Evolutionary conservation across 2,113 vertebrate genomes (phyloP).

Genomic region (Elachura formosa): DNA sequence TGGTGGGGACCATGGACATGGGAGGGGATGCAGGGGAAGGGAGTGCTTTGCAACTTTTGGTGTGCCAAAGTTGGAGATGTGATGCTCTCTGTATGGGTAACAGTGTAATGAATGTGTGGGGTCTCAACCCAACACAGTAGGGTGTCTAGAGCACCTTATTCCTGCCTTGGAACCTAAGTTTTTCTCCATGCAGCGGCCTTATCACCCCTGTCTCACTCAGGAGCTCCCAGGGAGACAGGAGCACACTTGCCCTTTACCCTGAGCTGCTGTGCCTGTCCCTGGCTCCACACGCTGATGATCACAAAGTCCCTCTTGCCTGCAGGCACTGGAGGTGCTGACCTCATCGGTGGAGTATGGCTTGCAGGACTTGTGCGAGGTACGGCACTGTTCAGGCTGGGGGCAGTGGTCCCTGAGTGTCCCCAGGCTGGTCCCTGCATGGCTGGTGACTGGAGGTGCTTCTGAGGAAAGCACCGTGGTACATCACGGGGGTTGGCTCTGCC

Average conservation of each 20-base stretch:
- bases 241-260: neutral
- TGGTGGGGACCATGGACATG: neutral
- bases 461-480: fast-evolving
- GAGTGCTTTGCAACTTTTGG: neutral
- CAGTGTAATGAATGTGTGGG: neutral
- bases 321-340: constrained; percentile 78
- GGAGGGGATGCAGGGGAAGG: neutral
- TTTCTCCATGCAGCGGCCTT: neutral
- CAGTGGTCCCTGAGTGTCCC: fast-evolving
- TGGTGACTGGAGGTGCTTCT: neutral
- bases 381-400: neutral
- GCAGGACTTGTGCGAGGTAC: constrained; percentile 74
- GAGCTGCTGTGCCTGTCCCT: fast-evolving
- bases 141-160: neutral
- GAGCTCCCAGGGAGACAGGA: neutral
- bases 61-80: neutral
- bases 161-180: neutral
- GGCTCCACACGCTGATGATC: fast-evolving
- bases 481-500: neutral
- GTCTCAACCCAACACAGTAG: neutral
- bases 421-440: fast-evolving
- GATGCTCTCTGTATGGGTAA: neutral
- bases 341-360: constrained; percentile 75
- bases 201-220: too few species aligned
- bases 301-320: neutral